These are phyloP conservation scores for Sarcophaga rosellei DNA, from an alignment of 2,888 invertebrate species.

Conservation along the genomic window DNA sequence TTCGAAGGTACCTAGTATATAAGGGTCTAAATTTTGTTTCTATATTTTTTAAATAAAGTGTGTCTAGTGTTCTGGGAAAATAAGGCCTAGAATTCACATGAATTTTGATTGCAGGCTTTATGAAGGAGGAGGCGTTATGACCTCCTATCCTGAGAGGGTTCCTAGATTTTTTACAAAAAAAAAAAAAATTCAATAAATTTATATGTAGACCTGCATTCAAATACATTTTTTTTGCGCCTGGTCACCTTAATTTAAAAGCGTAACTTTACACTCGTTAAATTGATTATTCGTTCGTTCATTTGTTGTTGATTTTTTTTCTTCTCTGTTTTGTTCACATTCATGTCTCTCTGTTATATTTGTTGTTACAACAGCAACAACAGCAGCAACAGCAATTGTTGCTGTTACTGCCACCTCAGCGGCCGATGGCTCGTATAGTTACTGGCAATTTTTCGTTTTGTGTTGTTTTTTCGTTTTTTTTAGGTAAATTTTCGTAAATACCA, in stretches of 20 bases:
- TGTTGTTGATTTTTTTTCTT: constrained; percentile 41
- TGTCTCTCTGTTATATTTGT: constrained; percentile 24
- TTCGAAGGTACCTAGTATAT: too few species aligned
- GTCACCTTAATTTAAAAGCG: constrained; percentile 42
- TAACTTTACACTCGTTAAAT: constrained; percentile 57
- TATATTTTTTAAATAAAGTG: too few species aligned
- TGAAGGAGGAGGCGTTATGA: too few species aligned
- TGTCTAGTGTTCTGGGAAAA: too few species aligned
- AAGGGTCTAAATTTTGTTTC: too few species aligned
- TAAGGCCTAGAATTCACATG: too few species aligned
- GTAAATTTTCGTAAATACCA: constrained; percentile 43
- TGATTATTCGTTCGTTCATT: constrained; percentile 57
- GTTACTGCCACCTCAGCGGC: not conserved
- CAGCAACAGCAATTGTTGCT: not conserved
- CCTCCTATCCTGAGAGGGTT: too few species aligned
- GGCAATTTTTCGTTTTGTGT: too few species aligned
- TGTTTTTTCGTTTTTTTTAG: constrained; percentile 2
- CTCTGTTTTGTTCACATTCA: constrained; percentile 37
- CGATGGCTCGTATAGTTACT: not conserved
- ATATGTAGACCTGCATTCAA: too few species aligned
- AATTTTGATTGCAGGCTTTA: too few species aligned
- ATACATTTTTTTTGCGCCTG: not conserved
- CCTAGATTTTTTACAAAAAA: too few species aligned
- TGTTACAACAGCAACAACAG: not conserved
- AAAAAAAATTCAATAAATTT: too few species aligned